Conservation (phyloP, 2,888 invertebrate species). For the Athalia rosae region DNA sequence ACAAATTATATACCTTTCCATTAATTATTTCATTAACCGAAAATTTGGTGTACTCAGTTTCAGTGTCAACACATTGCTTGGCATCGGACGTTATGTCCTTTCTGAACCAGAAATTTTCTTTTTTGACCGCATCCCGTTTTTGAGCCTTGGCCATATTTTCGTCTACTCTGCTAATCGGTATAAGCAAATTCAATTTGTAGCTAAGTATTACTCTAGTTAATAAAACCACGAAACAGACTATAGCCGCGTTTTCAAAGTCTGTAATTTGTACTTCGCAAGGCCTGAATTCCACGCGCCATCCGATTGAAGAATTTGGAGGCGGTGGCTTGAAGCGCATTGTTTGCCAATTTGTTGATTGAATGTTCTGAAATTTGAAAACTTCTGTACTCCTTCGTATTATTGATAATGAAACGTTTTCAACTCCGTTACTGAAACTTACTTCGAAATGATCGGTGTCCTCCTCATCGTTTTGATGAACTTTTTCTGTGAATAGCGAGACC, state of each 20-base stretch:
- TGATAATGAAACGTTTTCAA: background rate
- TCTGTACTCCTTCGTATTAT: background rate
- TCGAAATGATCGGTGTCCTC: constrained; percentile 99
- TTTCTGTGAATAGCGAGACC: constrained; percentile 95
- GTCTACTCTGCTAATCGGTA: constrained; percentile 98
- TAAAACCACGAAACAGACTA: constrained; percentile 97
- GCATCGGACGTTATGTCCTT: constrained; percentile 81
- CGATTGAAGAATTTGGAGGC: constrained; percentile 95
- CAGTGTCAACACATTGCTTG: constrained; percentile 72
- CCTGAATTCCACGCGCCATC: constrained; percentile 99
- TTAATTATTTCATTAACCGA: constrained; percentile 98
- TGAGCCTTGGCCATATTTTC: constrained; percentile 98
- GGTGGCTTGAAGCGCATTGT: constrained; percentile 99
- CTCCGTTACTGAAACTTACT: constrained; percentile 75
- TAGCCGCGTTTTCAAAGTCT: constrained; percentile 99
- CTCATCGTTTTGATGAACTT: constrained; percentile 93
- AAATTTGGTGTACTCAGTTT: constrained; percentile 84
- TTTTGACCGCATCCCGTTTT: constrained; percentile 88
- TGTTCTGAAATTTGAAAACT: constrained; percentile 80
- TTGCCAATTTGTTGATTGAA: constrained; percentile 99
- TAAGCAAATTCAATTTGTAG: constrained; percentile 95
- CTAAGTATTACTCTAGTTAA: constrained; percentile 97
- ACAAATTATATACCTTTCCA: constrained; percentile 82
- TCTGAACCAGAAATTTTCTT: constrained; percentile 95
- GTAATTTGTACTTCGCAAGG: constrained; percentile 99